Conservation (phyloP, 2,113 vertebrate species). For the Pterocles orientalis region DNA sequence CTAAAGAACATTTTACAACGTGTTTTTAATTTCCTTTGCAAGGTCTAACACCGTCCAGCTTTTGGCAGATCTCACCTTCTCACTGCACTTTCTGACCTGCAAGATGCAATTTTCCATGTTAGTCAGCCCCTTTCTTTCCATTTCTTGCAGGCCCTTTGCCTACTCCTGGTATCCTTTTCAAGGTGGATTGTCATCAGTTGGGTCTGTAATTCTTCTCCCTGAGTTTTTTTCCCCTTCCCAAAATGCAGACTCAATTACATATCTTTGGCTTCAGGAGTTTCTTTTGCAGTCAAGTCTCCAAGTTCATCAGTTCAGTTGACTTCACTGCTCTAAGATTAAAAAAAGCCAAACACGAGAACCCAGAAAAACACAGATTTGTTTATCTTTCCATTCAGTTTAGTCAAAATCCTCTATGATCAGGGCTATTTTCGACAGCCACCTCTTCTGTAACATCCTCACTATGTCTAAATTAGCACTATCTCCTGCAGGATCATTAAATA, state of each 20-base stretch:
- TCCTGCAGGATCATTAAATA: background rate
- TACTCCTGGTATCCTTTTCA: background rate
- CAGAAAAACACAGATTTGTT: background rate
- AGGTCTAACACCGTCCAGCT: background rate
- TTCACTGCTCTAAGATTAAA: background rate
- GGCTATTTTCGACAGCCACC: background rate
- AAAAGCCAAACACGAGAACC: background rate
- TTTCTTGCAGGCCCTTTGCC: background rate
- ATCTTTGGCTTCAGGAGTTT: background rate
- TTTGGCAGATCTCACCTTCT: constrained; percentile 21
- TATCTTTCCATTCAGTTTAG: background rate
- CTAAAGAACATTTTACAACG: constrained; percentile 7
- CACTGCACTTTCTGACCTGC: background rate
- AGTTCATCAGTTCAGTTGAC: background rate
- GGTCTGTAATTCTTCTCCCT: background rate
- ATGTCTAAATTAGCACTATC: background rate
- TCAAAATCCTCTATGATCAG: background rate
- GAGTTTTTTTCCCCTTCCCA: background rate
- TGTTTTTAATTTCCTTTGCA: constrained; percentile 61
- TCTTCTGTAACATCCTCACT: background rate
- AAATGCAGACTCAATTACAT: background rate
- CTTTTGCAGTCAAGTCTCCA: background rate
- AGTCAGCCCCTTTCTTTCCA: background rate
- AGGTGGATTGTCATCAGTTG: background rate
- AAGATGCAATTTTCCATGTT: constrained; percentile 13